Evolutionary conservation across 2,888 invertebrate genomes (phyloP), one percentile per base, ranked within the genome.

Genomic region (Pseudococcus longispinus): DNA sequence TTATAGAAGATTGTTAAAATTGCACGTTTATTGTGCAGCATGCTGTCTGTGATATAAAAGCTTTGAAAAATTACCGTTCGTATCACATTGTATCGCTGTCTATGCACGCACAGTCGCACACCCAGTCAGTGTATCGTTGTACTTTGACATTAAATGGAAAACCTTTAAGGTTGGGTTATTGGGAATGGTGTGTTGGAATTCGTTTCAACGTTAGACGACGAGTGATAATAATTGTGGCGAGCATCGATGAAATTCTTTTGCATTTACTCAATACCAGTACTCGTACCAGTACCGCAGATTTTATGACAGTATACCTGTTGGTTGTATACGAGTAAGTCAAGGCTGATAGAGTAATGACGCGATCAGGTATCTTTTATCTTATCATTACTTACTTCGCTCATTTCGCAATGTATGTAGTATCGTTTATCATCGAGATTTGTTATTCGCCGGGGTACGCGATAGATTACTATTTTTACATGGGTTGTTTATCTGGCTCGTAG

Each of bases 231-330:
- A 60, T 60, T 60, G 60, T 60, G 60, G 60, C 60, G 20, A 60
- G 23, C 60, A 11, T 60, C 23, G 23, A 20, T 60, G 20, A 60
- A 60, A 60, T 60, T 60, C 20, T 60, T 60, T 23, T 60, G 0
- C 60, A 60, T 60, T 60, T 60, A 60, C 60, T 60, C 23, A 60
- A 60, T 23, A 60, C 60, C 60, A 23, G 60, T 20, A 60, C 23
- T 11, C 23, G 23, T 23, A 60, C 60, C 60, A 23, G 60, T 20
- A 60, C 23, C 60, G 13, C 60, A 60, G 60, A 60, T 60, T 60
- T 60, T 60, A 60, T 60, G 60, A 60, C 60, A 60, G 60, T 60
- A n/a, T n/a, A 60, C 60, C 55, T 60, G 60, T 60, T 60, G 23
- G 23, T 60, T 60, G 23, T 60, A 60, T 37, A 9, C 23, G 60